Base-by-base conservation (phyloP, 2,113 vertebrate species). In the Nycticorax nycticorax region DNA sequence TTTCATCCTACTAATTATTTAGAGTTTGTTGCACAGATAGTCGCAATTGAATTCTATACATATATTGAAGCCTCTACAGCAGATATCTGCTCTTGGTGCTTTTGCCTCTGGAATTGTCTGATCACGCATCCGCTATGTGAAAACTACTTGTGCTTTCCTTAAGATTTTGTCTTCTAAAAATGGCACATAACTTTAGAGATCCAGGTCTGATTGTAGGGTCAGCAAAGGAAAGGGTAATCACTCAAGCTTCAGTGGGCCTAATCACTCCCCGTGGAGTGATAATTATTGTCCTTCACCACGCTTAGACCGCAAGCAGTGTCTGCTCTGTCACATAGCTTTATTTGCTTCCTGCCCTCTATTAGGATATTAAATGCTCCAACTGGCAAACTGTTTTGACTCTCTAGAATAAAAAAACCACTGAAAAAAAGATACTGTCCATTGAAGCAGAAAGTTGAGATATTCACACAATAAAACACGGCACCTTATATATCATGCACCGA, bases 191-290 rank as follows among this genome's bases (percentile, higher is more conserved):
- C 91, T 96, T 91, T 28, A 55, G 89, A 87, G 81, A 72, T 95
- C 74, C 43, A 72, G 83, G 66, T 74, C 86, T 94, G 92, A 93
- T 96, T 95, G 74, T 91, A 83, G 77, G 92, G 91, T 96, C 94
- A 94, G 83, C 71, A 89, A 95, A 92, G 89, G 78, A 85, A 92
- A 82, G 71, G 67, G 77, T 94, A 94, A 96, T 92, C 95, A 50
- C 89, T 97, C 91, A 96, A 88, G 92, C 91, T 95, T 95, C 97
- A 92, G 76, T 57, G 60, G 80, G 57, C 37, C 74, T 97, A 95
- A 95, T 94, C 76, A 27, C 91, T 97, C 94, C 96, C 96, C 71
- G 87, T 62, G 89, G 96, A 91, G 95, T 76, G 95, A 85, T 97
- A 95, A 96, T 97, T 94, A 93, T 77, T 95, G 92, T 95, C 89